Conservation (phyloP, 2,113 vertebrate genomes). For the Spea bombifrons region DNA sequence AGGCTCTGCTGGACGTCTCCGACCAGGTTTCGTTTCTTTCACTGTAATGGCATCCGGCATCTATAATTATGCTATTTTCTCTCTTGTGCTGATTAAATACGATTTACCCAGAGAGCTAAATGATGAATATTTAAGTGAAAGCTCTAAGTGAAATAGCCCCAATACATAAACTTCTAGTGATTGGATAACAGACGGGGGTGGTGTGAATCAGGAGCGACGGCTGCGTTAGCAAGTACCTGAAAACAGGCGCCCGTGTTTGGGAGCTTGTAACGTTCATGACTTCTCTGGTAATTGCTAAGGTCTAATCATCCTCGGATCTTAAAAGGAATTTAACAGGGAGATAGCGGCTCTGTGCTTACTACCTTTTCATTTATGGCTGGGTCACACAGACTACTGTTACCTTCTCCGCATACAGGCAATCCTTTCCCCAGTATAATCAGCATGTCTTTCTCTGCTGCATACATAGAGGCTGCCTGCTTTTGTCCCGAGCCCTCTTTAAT, state of each 20-base stretch:
- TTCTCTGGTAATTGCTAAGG: conserved; percentile 9
- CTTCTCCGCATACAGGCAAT: no score
- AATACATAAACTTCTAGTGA: conserved; percentile 66
- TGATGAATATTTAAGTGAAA: conserved; percentile 68
- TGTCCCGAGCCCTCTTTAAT: no score
- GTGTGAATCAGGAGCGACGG: conserved; percentile 41
- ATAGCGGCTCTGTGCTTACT: not conserved
- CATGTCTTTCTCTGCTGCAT: no score
- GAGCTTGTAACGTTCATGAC: conserved; percentile 10
- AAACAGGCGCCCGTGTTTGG: conserved; percentile 7
- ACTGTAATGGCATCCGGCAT: conserved; percentile 72
- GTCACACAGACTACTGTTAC: no score
- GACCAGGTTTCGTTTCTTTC: conserved; percentile 70
- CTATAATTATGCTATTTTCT: conserved; percentile 73
- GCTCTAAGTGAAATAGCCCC: conserved; percentile 61
- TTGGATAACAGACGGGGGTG: conserved; percentile 35
- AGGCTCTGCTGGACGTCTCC: conserved; percentile 59
- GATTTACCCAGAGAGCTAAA: conserved; percentile 68
- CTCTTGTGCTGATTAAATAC: conserved; percentile 73
- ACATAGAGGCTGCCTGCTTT: no score
- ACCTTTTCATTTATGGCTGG: no score
- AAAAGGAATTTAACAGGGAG: not conserved
- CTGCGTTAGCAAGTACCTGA: conserved; percentile 54
- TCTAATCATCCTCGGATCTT: conserved; percentile 6
- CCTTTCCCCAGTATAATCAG: no score